These are phyloP conservation scores for Holacanthus passer DNA, from an alignment of 2,113 vertebrate genomes.

Conservation along the genomic window DNA sequence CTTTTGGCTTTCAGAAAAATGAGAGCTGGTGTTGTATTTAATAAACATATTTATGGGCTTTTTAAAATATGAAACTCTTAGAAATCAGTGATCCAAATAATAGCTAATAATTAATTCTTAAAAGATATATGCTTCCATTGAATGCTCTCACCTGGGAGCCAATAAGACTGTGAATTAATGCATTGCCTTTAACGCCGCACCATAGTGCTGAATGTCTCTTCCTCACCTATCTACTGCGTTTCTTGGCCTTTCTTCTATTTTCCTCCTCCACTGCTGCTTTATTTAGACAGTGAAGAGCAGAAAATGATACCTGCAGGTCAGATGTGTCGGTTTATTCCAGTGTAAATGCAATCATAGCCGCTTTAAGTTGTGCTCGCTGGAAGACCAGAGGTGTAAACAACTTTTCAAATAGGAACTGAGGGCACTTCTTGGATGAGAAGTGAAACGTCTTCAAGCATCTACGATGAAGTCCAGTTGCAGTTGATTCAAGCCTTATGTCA, in stretches of 20 bases:
- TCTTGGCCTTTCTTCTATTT: not conserved
- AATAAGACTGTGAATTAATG: not conserved
- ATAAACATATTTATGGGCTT: not conserved
- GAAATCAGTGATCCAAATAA: not conserved
- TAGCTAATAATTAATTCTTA: not conserved
- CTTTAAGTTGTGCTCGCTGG: conserved; percentile 3
- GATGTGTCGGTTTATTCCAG: not conserved
- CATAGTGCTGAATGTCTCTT: not conserved
- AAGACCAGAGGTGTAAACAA: not conserved
- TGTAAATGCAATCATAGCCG: conserved; percentile 10
- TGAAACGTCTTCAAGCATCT: no score
- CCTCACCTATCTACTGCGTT: not conserved
- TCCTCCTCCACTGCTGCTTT: not conserved
- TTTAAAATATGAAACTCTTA: not conserved
- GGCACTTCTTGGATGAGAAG: no score
- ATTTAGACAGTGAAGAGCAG: not conserved
- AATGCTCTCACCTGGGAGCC: not conserved
- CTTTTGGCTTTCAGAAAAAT: no score
- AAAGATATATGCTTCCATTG: not conserved
- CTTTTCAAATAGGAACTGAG: no score
- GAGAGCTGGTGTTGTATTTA: not conserved
- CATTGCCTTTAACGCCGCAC: not conserved
- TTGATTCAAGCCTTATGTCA: no score
- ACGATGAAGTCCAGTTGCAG: no score
- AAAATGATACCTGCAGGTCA: not conserved